Base-by-base conservation (phyloP, 2,888 invertebrate genomes). In the Lasioglossum villosulum region DNA sequence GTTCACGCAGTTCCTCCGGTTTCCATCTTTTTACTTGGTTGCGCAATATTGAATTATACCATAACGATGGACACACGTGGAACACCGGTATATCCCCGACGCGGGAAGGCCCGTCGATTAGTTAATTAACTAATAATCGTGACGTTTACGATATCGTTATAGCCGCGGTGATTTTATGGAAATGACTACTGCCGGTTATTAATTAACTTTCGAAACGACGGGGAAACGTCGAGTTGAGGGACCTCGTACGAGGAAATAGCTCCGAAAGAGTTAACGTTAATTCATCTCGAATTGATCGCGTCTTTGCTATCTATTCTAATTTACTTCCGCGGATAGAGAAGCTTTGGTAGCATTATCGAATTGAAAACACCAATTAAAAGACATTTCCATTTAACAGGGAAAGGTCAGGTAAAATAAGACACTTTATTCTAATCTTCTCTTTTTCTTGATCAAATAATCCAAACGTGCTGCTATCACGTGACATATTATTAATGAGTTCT, bases 141-240 rank as follows among this genome's bases (percentile, higher is more conserved):
- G 77, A 79, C 74, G 71, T 89, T 89, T 80, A 81, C 82, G 87
- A 70, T 82, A 77, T 82, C 75, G 74, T 82, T 88, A 77, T 42
- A 71, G 30, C 42, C 27, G 30, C 27, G 71, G 74, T 68, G 80
- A 76, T 75, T 76, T 81, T 48, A 70, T 73, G 76, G 76, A 68
- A 42, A 77, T 59, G 73, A 66, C 52, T 70, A 45, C 37, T 37
- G 56, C 14, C 56, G 27, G 3, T 63, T 79, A 42, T 80, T 79
- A 71, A 88, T 88, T 81, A 74, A 86, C 83, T 88, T 74, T 66
- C 59, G 66, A 73, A 80, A 82, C 75, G 52, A 12, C 19, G 23
- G 1, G 12, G 16, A 19, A 30, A 4, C 16, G 23, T 74, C 8
- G 6, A 37, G n/a, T 23, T 19, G 3, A 30, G 37, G 19, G 34